Base-by-base conservation (phyloP, 2,797 vertebrate genomes). In the Emydoidea blandingii region DNA sequence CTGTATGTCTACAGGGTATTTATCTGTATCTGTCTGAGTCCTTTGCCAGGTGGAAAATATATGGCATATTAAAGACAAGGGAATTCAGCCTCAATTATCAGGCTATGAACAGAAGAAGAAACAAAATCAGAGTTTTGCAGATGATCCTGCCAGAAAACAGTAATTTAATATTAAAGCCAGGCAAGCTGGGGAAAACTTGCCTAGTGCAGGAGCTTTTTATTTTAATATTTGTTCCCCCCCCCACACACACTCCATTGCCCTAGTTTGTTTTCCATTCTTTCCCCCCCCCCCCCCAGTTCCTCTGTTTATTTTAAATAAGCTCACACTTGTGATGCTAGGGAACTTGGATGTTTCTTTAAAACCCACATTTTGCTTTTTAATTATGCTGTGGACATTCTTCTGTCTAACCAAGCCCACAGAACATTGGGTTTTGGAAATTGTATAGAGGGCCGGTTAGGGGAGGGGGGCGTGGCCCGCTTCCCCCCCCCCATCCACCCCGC, bases 31-130 rank as follows among this genome's bases (percentile, higher is more conserved):
- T 98, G 98, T 98, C 98, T 97, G 97, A 98, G 97, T 98, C 95
- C 96, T 98, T 98, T 97, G 98, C 98, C 98, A 98, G 98, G 98
- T 98, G 98, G 98, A 98, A 97, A 98, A 97, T 98, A 98, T 97
- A 98, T 96, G 96, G 98, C 97, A 97, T 98, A 98, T 98, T 98
- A 98, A 98, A 98, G 97, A 98, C 97, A 97, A 97, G 98, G 97
- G 97, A 98, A 98, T 98, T 98, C 97, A 98, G 96, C 97, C 97
- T 97, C 98, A 98, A 97, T 98, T 98, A 98, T 98, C 97, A 97
- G 97, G 65, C 97, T 87, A 94, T 56, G 97, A 97, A 96, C 95
- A 98, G 96, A 96, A 90, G 88, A 97, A 97, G 96, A 97, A 98
- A 97, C 97, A 97, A 96, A 98, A 97, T 96, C 97, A 96, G 97